Evolutionary conservation across 2,888 invertebrate genomes (phyloP), one percentile per base, ranked within the genome.

Genomic region (Cepaea hortensis): DNA sequence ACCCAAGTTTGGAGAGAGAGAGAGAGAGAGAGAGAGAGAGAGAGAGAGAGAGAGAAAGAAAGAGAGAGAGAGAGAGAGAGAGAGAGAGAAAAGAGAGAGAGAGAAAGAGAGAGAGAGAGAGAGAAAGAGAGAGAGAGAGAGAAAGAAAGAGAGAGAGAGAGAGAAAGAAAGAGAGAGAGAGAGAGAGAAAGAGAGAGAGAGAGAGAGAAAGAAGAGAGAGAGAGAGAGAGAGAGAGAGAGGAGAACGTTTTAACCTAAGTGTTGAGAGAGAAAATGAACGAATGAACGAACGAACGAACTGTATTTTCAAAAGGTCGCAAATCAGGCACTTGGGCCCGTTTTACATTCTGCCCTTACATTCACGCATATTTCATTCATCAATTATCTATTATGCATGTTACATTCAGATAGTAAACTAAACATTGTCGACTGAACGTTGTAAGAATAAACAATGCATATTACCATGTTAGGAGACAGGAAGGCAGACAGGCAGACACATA

Each of bases 211-310:
- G 7, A 70, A 23, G 23, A 79, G 1, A 55, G 77, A 61, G 7
- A 23, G 77, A 55, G 9, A 61, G 15, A 75, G 48, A 85, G 50
- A 72, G 20, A 85, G 46, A 68, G 15, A 85, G 68, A 61, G 68
- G 70, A 50, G n/a, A 11, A 79, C 61, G 61, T 35, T 35, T 35
- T 35, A 6, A 79, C 7, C n/a, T 1, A 55, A 18, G 18, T 9
- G 18, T 9, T 13, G 65, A 65, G 65, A 65, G 65, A 65, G 65
- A 65, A 0, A 65, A 18, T 13, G 18, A 35, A 35, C 35, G 35
- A 35, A 35, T 1, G 35, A 35, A 35, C 0, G 18, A 35, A 35
- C 35, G 35, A 35, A 35, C 35, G 35, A 35, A 35, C 0, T 35
- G 0, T 35, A 35, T 35, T 35, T 35, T 35, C 35, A 35, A 1